A percentile compares a stretch with the other conserved stretches of the same genome.
These are phyloP conservation scores for Lucifuga dentata DNA, from an alignment of 2,113 vertebrate genomes.

Conservation along the genomic window DNA sequence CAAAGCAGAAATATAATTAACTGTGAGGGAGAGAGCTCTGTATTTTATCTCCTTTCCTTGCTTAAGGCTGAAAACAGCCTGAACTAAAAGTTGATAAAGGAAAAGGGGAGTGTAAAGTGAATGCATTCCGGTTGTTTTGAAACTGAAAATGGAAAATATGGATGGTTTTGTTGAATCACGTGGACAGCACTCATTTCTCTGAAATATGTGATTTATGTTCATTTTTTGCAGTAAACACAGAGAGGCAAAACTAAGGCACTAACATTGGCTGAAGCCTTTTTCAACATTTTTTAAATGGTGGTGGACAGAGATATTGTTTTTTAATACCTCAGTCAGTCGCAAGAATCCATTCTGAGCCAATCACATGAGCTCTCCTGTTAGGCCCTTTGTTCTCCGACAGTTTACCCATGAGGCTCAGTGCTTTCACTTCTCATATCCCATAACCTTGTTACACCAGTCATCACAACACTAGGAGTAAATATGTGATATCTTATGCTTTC, in stretches of 20 bases:
- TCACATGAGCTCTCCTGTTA: slow-evolving; percentile 47
- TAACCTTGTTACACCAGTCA: slow-evolving; percentile 6
- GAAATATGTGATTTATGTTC: slow-evolving; percentile 4
- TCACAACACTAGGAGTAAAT: background rate
- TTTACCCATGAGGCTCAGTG: slow-evolving; percentile 10
- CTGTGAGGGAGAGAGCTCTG: slow-evolving; percentile 50
- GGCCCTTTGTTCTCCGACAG: slow-evolving; percentile 28
- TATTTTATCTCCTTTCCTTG: slow-evolving; percentile 57
- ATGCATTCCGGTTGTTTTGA: slow-evolving; percentile 39
- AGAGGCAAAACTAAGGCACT: background rate
- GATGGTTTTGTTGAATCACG: slow-evolving; percentile 31
- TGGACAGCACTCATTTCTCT: background rate
- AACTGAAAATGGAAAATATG: slow-evolving; percentile 37
- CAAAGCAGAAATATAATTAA: slow-evolving; percentile 73
- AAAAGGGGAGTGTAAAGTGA: slow-evolving; percentile 21
- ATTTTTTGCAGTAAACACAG: background rate
- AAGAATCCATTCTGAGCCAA: slow-evolving; percentile 49
- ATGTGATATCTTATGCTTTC: background rate
- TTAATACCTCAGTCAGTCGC: background rate
- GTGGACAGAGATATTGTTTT: too few relatives aligned
- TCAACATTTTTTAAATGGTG: too few relatives aligned
- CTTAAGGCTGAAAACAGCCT: slow-evolving; percentile 58
- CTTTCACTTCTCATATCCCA: slow-evolving; percentile 27
- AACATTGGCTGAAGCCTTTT: background rate
- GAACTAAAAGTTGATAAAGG: slow-evolving; percentile 46